Percentiles rank a stretch among this genome's conserved stretches.
Evolutionary conservation across 2,888 invertebrate genomes (phyloP).

Genomic region (Mimumesa dahlbomi): DNA sequence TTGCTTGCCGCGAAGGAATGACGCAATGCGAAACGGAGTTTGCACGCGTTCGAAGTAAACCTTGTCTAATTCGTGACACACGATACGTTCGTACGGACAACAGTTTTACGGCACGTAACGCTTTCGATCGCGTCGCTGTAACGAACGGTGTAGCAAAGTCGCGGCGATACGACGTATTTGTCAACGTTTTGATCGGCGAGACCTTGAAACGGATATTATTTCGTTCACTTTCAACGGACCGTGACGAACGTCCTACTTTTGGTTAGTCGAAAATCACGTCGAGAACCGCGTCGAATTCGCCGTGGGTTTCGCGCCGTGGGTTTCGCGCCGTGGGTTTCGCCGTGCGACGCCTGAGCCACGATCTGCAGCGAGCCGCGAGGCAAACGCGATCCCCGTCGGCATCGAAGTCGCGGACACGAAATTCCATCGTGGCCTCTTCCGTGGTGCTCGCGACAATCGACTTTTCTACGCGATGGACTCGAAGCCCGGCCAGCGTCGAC

Average conservation of each 20-base stretch:
- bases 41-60: not conserved
- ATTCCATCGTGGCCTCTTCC: too few species aligned
- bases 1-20: not conserved
- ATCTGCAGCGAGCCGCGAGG: too few species aligned
- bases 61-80: too few species aligned
- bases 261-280: slow-evolving; percentile 24
- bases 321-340: not conserved
- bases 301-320: not conserved
- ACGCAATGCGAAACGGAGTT: not conserved
- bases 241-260: slow-evolving; percentile 46
- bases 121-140: too few species aligned
- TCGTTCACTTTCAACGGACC: slow-evolving; percentile 41
- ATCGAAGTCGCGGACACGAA: too few species aligned
- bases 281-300: not conserved
- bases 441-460: too few species aligned
- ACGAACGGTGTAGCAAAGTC: too few species aligned
- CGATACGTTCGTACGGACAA: too few species aligned
- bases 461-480: not conserved
- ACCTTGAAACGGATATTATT: slow-evolving; percentile 20
- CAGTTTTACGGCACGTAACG: too few species aligned
- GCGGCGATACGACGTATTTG: too few species aligned
- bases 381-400: too few species aligned
- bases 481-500: not conserved
- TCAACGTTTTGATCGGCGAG: not conserved
- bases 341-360: too few species aligned